These are phyloP conservation scores for Craseonycteris thonglongyai DNA, from an alignment of 2,113 vertebrate species.

Conservation along the genomic window DNA sequence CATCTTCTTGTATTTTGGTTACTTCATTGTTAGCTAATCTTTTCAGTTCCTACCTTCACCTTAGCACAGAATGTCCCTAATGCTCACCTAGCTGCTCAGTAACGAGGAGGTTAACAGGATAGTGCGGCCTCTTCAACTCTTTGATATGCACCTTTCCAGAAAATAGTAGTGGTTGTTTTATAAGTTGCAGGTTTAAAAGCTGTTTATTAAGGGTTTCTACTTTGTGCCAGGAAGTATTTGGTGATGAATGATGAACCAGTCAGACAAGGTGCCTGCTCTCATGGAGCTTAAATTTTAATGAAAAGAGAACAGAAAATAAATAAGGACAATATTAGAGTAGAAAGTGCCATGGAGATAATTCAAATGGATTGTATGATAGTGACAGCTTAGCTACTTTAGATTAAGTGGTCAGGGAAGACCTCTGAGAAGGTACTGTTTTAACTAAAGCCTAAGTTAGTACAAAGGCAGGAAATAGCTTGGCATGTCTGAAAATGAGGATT, in stretches of 20 bases:
- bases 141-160: background rate
- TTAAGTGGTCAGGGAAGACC: background rate
- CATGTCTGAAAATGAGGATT: background rate
- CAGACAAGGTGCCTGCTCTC: background rate
- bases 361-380: accelerated
- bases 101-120: background rate
- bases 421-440: background rate
- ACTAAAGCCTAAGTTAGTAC: background rate
- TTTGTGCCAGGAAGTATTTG: background rate
- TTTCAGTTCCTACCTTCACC: background rate
- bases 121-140: background rate
- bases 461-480: background rate
- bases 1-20: background rate
- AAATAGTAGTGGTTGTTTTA: background rate
- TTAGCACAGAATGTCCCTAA: background rate
- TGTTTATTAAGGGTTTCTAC: background rate
- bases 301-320: background rate
- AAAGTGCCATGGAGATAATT: background rate
- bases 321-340: background rate
- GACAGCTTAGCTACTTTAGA: background rate
- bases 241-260: background rate
- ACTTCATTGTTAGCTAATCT: background rate
- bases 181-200: background rate
- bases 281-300: background rate
- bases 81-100: background rate